Evolutionary conservation across 2,888 invertebrate species (phyloP).

Genomic region (Ochropacha duplaris): DNA sequence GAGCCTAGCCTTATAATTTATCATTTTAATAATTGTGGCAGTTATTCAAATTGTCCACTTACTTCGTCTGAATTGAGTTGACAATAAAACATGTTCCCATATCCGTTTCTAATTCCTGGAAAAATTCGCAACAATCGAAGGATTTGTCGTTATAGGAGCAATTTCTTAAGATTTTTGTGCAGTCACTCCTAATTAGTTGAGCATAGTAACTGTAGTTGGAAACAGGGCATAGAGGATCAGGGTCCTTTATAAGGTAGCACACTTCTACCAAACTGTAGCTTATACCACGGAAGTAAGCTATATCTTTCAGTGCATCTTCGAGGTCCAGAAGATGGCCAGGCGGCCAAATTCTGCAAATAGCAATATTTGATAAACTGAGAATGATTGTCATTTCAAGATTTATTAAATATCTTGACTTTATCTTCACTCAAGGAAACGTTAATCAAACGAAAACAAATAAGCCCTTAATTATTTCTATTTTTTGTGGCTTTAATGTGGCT

Average conservation of each 20-base stretch:
- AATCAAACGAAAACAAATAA: no score
- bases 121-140: slow-evolving; percentile 85
- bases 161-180: slow-evolving; percentile 70
- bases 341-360: slow-evolving; percentile 83
- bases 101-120: slow-evolving; percentile 83
- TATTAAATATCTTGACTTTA: no score
- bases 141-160: slow-evolving; percentile 78
- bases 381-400: no score
- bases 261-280: slow-evolving; percentile 85
- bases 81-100: slow-evolving; percentile 84
- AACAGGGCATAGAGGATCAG: slow-evolving; percentile 81
- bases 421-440: no score
- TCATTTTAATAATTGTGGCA: neutral
- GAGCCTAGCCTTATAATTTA: neutral
- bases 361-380: neutral
- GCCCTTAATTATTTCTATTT: no score
- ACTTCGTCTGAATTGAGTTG: slow-evolving; percentile 84
- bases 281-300: slow-evolving; percentile 86
- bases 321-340: slow-evolving; percentile 86
- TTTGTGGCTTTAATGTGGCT: no score
- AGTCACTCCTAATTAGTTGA: slow-evolving; percentile 77
- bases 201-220: slow-evolving; percentile 84
- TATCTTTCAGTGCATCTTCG: slow-evolving; percentile 87
- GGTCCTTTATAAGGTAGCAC: slow-evolving; percentile 75
- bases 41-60: slow-evolving; percentile 33